Conservation (phyloP, 2,888 invertebrate genomes). For the Stictocephala bisonia region DNA sequence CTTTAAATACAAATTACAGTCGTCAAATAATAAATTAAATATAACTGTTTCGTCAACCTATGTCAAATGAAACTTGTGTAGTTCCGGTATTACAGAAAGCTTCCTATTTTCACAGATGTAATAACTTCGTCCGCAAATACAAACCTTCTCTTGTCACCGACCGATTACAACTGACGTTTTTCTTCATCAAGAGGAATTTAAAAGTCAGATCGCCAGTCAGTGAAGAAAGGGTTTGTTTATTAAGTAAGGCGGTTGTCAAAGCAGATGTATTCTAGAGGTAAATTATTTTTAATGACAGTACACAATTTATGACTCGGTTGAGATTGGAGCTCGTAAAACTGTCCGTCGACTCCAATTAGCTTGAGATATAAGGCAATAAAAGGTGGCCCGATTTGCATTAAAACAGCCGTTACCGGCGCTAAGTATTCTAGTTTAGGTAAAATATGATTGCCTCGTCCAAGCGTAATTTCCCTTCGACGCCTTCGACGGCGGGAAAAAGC, state of each 20-base stretch:
- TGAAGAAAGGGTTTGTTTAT: constrained; percentile 32
- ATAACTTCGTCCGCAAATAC: too few relatives aligned
- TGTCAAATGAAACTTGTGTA: too few relatives aligned
- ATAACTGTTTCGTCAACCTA: too few relatives aligned
- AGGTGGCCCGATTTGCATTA: constrained; percentile 36
- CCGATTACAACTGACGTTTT: background rate
- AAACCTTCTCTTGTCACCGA: too few relatives aligned
- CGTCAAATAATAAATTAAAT: too few relatives aligned
- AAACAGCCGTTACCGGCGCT: constrained; percentile 18
- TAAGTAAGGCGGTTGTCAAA: constrained; percentile 28
- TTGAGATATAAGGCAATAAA: constrained; percentile 38
- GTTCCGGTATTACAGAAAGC: too few relatives aligned
- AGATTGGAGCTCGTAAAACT: constrained; percentile 12
- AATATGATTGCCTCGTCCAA: constrained; percentile 34
- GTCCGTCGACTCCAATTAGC: constrained; percentile 30
- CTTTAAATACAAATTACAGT: too few relatives aligned
- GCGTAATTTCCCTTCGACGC: constrained; percentile 30
- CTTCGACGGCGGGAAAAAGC: background rate
- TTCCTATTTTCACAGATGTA: too few relatives aligned
- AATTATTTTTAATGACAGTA: constrained; percentile 40
- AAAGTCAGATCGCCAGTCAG: constrained; percentile 29
- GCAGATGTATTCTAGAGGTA: constrained; percentile 31
- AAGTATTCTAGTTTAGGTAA: constrained; percentile 39
- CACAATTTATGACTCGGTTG: constrained; percentile 23
- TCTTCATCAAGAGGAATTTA: constrained; percentile 14